phyloP scores from a whole-genome alignment of 2,888 invertebrate species.

The Melolontha melolontha region DNA sequence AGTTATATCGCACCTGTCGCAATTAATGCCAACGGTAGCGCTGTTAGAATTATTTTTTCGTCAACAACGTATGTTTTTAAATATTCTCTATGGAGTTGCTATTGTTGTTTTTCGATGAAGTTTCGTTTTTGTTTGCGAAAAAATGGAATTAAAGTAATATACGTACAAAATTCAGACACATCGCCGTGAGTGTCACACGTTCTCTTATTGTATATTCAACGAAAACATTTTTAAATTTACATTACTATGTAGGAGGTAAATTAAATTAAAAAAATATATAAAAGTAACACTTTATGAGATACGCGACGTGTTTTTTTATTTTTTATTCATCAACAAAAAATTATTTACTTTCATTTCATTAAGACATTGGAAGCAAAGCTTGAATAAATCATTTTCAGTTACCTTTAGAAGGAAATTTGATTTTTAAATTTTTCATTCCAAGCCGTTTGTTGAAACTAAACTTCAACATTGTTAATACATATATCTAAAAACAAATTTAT shows the following conservation, averaged over 20 bases:
- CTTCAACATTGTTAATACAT: too few relatives aligned
- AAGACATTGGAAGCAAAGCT: too few relatives aligned
- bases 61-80: background rate
- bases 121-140: background rate
- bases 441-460: too few relatives aligned
- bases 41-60: slow-evolving; percentile 6
- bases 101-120: slow-evolving; percentile 9
- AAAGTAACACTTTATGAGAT: background rate
- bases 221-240: background rate
- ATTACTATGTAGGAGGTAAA: background rate
- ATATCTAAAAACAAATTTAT: too few relatives aligned
- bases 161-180: background rate
- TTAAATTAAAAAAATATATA: background rate
- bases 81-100: background rate
- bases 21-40: too few relatives aligned
- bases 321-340: background rate
- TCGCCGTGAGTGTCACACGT: slow-evolving; percentile 2
- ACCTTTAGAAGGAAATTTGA: too few relatives aligned
- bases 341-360: too few relatives aligned
- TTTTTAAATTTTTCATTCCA: too few relatives aligned
- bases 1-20: too few relatives aligned
- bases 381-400: too few relatives aligned
- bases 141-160: slow-evolving; percentile 2
- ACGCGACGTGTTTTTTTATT: too few relatives aligned
- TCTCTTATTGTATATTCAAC: background rate